These are phyloP conservation scores for Stenichneumon culpator DNA, from an alignment of 2,888 invertebrate genomes.

Conservation along the genomic window DNA sequence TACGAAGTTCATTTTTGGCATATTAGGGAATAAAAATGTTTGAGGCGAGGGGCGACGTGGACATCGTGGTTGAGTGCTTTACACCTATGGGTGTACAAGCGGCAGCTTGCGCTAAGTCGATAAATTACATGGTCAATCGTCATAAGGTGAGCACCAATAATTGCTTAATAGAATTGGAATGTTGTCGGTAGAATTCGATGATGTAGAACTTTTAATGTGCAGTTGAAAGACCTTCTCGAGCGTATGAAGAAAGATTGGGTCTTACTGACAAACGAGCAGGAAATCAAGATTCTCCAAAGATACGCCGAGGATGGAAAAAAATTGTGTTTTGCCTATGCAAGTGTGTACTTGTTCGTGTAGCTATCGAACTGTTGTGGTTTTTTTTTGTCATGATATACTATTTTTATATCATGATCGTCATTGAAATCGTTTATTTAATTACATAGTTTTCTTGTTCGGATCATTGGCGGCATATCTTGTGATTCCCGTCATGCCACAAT, in stretches of 20 bases:
- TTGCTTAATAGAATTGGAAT: not conserved
- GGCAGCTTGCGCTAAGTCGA: not conserved
- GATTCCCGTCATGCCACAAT: no score
- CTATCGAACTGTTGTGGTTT: no score
- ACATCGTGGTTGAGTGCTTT: conserved; percentile 2
- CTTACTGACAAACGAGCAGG: not conserved
- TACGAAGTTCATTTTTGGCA: not conserved
- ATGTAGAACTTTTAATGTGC: not conserved
- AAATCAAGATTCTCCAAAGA: conserved; percentile 29
- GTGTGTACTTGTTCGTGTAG: no score
- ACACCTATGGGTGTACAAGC: conserved; percentile 7
- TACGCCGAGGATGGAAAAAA: conserved; percentile 41
- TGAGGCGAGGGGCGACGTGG: conserved; percentile 25
- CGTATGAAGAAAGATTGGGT: conserved; percentile 27
- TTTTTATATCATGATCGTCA: no score
- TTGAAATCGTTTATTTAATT: no score
- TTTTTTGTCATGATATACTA: no score
- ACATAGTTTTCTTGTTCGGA: no score
- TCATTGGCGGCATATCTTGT: no score
- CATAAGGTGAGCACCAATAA: not conserved
- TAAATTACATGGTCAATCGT: conserved; percentile 6
- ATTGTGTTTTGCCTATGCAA: no score
- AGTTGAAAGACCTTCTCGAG: conserved; percentile 38
- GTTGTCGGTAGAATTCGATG: not conserved
- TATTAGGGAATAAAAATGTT: conserved; percentile 49